Base-by-base conservation (phyloP, 1,140 invertebrate genomes). In the Hesperophylax magnus region DNA sequence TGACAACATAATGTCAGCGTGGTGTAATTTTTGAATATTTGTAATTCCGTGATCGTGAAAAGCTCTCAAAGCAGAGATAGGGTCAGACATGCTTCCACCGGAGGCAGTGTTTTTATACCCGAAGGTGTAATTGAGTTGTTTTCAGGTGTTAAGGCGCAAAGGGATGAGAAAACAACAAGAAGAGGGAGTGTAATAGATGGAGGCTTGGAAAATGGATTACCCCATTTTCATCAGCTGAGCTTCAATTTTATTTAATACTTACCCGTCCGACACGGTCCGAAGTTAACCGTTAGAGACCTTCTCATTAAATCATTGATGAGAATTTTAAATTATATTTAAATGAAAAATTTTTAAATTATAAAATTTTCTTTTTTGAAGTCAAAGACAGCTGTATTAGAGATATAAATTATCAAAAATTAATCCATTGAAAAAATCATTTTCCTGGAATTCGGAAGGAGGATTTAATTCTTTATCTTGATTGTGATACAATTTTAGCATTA, bases 51-150 rank as follows among this genome's bases (percentile, higher is more conserved):
- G 3, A 72, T 53, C 24, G 27, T 53, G 27, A 54, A 52, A 72
- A 20, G 47, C 47, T 24, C 69, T 24, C 0, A 15, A 22, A 15
- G 17, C n/a, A 20, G 24, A 31, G 52, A 17, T 56, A 52, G 69
- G 69, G 69, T 52, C 47, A 54, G 52, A 72, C 56, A 72, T 53
- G 69, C 15, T 47, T 47, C n/a, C 27, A 54, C 24, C 34, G n/a
- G 1, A 18, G 22, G 69, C 14, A 52, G 69, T 53, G 9, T 60
- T 60, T 74, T 34, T 76, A 76, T 76, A 34, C 56, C 54, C 72
- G 34, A 54, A 76, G 72, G 72, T 60, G 53, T 76, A 76, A 76
- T 76, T 76, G 72, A 76, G 72, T 76, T 76, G 72, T 47, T 47
- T 47, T 76, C 72, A 76, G 72, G 72, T 76, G 72, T 76, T 58